Evolutionary conservation across 2,888 invertebrate species (phyloP).

Genomic region (Tetragnatha montana): DNA sequence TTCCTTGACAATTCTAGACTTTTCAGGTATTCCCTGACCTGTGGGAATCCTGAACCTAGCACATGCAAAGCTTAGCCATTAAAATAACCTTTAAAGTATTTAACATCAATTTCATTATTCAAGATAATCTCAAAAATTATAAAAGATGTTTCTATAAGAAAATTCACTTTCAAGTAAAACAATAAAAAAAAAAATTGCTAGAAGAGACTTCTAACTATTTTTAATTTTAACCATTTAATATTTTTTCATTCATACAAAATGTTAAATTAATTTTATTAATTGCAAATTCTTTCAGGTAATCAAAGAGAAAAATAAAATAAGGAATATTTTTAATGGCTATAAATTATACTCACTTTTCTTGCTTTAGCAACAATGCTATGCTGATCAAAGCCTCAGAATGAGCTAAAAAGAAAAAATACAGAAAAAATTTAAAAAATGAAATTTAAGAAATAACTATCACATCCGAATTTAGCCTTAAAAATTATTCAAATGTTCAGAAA

Average conservation of each 20-base stretch:
- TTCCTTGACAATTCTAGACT: too few relatives aligned
- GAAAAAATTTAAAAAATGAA: background rate
- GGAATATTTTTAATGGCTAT: background rate
- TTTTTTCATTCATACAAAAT: background rate
- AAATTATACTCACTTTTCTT: conserved; percentile 83
- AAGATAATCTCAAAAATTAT: too few relatives aligned
- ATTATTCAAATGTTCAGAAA: conserved; percentile 3
- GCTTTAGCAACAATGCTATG: conserved; percentile 91
- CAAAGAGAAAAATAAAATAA: background rate
- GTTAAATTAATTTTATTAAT: background rate
- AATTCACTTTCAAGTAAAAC: too few relatives aligned
- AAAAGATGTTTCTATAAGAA: too few relatives aligned
- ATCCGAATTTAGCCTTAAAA: too few relatives aligned
- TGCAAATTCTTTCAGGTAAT: background rate
- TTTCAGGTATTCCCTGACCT: too few relatives aligned
- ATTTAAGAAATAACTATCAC: background rate
- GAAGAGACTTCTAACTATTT: background rate
- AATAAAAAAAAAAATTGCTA: background rate
- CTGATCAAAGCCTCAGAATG: conserved; percentile 95
- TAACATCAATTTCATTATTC: too few relatives aligned
- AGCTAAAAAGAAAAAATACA: conserved; percentile 78
- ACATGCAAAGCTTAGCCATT: too few relatives aligned
- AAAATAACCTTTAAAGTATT: too few relatives aligned
- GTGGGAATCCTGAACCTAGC: too few relatives aligned
- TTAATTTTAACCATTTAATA: too few relatives aligned